phyloP scores from a whole-genome alignment of 2,888 invertebrate species.

The Dioctria linearis region DNA sequence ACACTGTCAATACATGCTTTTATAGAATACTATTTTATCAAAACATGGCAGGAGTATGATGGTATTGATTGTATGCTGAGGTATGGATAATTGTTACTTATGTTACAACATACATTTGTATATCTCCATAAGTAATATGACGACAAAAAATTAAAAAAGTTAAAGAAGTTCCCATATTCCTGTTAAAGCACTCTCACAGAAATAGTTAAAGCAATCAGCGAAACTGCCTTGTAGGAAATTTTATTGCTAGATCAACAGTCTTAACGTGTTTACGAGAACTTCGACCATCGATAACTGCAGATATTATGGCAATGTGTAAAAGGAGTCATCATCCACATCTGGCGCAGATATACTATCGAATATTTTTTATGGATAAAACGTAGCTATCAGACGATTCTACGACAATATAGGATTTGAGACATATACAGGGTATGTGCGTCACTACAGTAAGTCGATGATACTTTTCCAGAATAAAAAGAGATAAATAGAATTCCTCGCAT shows the following conservation, averaged over 20 bases:
- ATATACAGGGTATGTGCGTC: not conserved
- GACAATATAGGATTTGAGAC: slow-evolving; percentile 3
- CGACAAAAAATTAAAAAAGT: no score
- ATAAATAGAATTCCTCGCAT: slow-evolving; percentile 19
- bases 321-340: slow-evolving; percentile 50
- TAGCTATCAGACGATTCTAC: slow-evolving; percentile 24
- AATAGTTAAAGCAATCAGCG: slow-evolving; percentile 42
- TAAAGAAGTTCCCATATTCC: no score
- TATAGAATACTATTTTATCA: no score
- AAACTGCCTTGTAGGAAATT: slow-evolving; percentile 47
- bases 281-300: slow-evolving; percentile 45
- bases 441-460: slow-evolving; percentile 38
- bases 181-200: no score
- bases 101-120: no score
- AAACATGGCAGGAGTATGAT: no score
- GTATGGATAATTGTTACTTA: no score
- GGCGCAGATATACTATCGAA: slow-evolving; percentile 50
- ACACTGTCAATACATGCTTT: no score
- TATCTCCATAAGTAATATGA: no score
- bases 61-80: no score
- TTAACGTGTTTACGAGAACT: slow-evolving; percentile 51
- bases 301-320: slow-evolving; percentile 41
- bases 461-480: slow-evolving; percentile 19
- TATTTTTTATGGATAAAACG: slow-evolving; percentile 48
- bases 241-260: slow-evolving; percentile 49